phyloP scores from a whole-genome alignment of 2,888 invertebrate genomes.

The Tachina grossa region DNA sequence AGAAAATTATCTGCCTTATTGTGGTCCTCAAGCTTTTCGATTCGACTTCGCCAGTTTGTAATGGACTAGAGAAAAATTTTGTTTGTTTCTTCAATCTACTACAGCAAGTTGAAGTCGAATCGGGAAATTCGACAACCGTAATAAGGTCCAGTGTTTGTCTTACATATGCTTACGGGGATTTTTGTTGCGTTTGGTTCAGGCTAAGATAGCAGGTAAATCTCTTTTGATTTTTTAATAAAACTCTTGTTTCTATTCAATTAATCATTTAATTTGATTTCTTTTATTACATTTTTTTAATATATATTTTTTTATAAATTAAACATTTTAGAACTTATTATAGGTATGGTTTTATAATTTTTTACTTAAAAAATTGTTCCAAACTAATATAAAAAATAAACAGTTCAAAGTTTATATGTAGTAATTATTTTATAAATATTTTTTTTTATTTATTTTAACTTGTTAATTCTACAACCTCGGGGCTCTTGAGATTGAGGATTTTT shows the following conservation, averaged over 20 bases:
- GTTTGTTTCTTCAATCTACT: no score
- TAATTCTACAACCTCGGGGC: constrained; percentile 67
- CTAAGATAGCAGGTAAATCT: no score
- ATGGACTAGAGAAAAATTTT: no score
- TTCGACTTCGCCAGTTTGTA: no score
- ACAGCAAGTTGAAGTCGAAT: no score
- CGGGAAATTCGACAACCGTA: no score
- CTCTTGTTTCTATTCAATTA: constrained; percentile 24
- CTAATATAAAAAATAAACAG: constrained; percentile 29
- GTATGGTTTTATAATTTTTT: constrained; percentile 10
- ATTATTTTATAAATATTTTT: constrained; percentile 7
- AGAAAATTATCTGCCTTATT: no score
- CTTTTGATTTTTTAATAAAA: constrained; percentile 5
- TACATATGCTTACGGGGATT: no score
- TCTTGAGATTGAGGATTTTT: constrained; percentile 65
- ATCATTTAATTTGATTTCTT: constrained; percentile 34
- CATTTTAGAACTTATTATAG: constrained; percentile 37
- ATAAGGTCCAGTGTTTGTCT: no score
- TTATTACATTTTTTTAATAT: constrained; percentile 37
- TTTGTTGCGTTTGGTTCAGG: no score
- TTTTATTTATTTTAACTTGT: not conserved
- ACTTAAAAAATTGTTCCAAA: constrained; percentile 37
- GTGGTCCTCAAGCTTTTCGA: no score
- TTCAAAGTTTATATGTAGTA: constrained; percentile 5
- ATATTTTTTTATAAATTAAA: constrained; percentile 51